phyloP scores from a whole-genome alignment of 2,888 invertebrate species.

The Agrotis clavis region DNA sequence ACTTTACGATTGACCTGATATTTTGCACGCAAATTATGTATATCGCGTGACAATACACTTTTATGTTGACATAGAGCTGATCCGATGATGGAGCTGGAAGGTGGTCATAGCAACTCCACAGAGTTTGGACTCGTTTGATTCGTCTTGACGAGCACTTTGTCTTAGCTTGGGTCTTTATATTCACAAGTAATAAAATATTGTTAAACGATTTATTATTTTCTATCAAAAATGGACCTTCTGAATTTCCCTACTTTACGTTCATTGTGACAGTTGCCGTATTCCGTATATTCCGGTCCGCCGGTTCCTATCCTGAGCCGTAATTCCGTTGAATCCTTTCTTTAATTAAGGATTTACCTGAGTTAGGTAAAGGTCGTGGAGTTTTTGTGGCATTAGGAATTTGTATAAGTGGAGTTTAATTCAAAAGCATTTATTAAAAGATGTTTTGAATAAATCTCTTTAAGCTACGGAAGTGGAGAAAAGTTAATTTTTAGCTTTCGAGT shows the following conservation, averaged over 20 bases:
- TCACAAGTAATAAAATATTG: too few species aligned
- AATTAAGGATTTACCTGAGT: constrained; percentile 65
- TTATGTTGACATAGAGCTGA: too few species aligned
- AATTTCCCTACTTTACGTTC: neutral
- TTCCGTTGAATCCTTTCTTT: constrained; percentile 60
- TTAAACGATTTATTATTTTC: too few species aligned
- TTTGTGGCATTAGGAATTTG: constrained; percentile 53
- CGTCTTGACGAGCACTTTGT: too few species aligned
- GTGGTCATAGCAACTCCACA: too few species aligned
- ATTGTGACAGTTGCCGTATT: constrained; percentile 53
- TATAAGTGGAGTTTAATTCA: constrained; percentile 38
- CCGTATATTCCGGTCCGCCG: constrained; percentile 47
- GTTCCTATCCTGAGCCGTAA: constrained; percentile 46
- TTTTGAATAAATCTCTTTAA: constrained; percentile 34
- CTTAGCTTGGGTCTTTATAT: too few species aligned
- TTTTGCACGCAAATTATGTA: too few species aligned
- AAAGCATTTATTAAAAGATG: constrained; percentile 32
- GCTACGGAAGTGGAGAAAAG: constrained; percentile 16
- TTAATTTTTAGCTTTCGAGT: constrained; percentile 27
- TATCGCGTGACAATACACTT: too few species aligned
- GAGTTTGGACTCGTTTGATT: too few species aligned
- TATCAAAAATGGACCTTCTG: constrained; percentile 26
- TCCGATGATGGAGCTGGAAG: too few species aligned
- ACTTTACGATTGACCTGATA: too few species aligned
- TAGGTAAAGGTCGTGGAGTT: constrained; percentile 48